Evolutionary conservation across 1,140 invertebrate genomes (phyloP).

Genomic region (Pseudomyrmex cubaensis): DNA sequence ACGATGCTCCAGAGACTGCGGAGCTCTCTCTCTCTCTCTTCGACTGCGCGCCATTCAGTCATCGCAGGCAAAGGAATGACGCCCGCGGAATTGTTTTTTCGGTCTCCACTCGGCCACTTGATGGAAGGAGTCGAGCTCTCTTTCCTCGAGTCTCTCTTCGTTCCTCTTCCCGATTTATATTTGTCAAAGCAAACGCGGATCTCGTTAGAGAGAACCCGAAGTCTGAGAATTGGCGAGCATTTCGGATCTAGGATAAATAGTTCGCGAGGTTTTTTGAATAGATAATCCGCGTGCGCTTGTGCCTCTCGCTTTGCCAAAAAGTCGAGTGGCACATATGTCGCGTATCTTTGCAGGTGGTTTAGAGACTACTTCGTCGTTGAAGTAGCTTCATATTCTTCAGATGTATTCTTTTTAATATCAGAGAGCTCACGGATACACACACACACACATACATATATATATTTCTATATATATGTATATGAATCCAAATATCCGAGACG

Average conservation of each 20-base stretch:
- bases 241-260: no score
- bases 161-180: constrained; percentile 41
- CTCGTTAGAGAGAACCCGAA: constrained; percentile 43
- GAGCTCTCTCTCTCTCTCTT: constrained; percentile 23
- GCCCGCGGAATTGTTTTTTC: constrained; percentile 72
- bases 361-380: no score
- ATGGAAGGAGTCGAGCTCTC: constrained; percentile 25
- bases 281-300: no score
- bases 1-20: constrained; percentile 71
- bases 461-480: no score
- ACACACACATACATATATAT: no score
- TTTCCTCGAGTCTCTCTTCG: constrained; percentile 52
- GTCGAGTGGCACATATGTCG: not conserved
- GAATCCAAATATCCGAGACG: no score
- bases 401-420: no score
- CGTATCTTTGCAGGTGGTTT: not conserved
- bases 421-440: no score
- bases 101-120: constrained; percentile 49
- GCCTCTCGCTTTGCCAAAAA: not conserved
- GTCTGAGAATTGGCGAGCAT: constrained; percentile 44
- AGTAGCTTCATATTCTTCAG: no score
- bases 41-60: constrained; percentile 53
- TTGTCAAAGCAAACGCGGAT: constrained; percentile 60
- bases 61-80: constrained; percentile 75
- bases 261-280: no score